A percentile compares a stretch with the other conserved stretches of the same genome.
Evolutionary conservation across 2,797 vertebrate genomes (phyloP).

Genomic region (Acanthopagrus latus): DNA sequence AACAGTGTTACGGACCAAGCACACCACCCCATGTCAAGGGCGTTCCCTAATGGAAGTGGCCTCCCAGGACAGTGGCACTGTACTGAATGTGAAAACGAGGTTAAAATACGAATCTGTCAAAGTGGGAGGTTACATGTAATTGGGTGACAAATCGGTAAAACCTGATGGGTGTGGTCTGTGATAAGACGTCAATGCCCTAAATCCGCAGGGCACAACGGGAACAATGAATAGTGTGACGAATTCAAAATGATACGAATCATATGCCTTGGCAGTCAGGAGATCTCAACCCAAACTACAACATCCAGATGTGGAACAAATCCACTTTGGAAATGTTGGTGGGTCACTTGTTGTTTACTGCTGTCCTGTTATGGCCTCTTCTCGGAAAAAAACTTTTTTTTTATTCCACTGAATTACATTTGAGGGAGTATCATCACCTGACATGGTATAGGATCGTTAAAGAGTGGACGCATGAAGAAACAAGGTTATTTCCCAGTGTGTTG

Average conservation of each 20-base stretch:
- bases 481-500: not conserved
- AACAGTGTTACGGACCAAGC: no score
- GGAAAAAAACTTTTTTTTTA: not conserved
- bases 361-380: not conserved
- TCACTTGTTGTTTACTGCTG: not conserved
- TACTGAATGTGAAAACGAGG: not conserved
- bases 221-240: not conserved
- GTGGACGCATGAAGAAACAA: not conserved
- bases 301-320: conserved; percentile 8
- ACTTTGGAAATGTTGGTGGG: not conserved
- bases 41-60: no score
- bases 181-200: not conserved
- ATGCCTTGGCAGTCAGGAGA: not conserved
- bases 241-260: not conserved
- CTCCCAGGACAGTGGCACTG: not conserved
- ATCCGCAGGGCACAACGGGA: not conserved
- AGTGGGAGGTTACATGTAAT: not conserved
- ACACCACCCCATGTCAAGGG: no score
- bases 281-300: not conserved
- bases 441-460: not conserved
- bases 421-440: not conserved
- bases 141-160: not conserved
- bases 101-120: not conserved
- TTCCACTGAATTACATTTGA: not conserved
- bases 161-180: not conserved